These are phyloP conservation scores for Tenthredo mesomela DNA, from an alignment of 2,888 invertebrate genomes.

Conservation along the genomic window DNA sequence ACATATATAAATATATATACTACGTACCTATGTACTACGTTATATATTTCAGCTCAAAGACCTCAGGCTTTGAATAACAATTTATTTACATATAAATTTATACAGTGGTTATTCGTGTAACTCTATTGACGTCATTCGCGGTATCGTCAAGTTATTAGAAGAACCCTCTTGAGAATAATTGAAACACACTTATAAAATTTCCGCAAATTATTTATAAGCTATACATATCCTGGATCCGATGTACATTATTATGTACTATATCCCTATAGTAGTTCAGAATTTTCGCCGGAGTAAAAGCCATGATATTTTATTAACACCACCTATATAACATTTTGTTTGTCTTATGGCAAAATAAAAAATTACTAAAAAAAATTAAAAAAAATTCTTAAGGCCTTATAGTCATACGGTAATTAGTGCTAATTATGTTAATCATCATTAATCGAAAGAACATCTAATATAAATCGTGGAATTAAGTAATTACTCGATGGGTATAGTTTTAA, in stretches of 20 bases:
- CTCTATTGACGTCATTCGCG: constrained; percentile 40
- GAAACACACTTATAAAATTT: background rate
- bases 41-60: background rate
- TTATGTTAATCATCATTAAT: background rate
- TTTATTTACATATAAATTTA: constrained; percentile 31
- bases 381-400: background rate
- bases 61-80: constrained; percentile 20
- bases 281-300: background rate
- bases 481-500: background rate
- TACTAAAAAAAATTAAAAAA: background rate
- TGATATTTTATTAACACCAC: background rate
- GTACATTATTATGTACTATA: background rate
- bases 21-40: too few species aligned
- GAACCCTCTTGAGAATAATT: constrained; percentile 17
- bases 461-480: background rate
- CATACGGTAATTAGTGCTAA: background rate
- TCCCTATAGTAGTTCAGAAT: background rate
- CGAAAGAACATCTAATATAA: background rate
- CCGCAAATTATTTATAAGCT: constrained; percentile 24
- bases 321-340: background rate
- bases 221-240: background rate
- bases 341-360: background rate
- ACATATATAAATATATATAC: background rate
- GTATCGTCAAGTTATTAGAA: constrained; percentile 9
- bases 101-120: constrained; percentile 4